Base-by-base conservation (phyloP, 2,797 vertebrate species). In the Coregonus suidteri region DNA sequence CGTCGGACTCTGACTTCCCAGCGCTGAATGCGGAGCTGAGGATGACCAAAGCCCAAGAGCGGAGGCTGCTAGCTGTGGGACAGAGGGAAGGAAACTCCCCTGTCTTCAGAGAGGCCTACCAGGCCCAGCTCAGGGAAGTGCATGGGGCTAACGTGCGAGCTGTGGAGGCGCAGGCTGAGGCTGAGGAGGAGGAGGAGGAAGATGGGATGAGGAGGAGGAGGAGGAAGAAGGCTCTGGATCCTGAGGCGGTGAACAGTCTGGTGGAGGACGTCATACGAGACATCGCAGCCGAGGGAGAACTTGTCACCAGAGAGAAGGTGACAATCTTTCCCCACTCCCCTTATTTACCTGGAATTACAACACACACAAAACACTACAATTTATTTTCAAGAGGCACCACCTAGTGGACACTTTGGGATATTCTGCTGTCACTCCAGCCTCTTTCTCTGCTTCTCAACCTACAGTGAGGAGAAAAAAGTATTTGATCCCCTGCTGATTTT, bases 271-370 rank as follows among this genome's bases (percentile, higher is more conserved):
- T 91, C 66, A 94, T 91, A 54, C 89, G 92, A 71, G 88, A 92
- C 4, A 85, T 95, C 0, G 87, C 94, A 4, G 41, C 86, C 1
- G 90, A 93, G n/a, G 93, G 94, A 85, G 93, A 95, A 37, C 84
- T 91, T 51, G 94, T 95, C 77, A 95, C 93, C 13, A 54, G 77
- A 25, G 91, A 94, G 3, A 92, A 88, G 93, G 95, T 95, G 25
- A 79, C 59, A 25, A 62, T 47, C 41, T 47, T 47, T 47, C 41
- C 9, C 11, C 11, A 2, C 41, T 47, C 41, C 9, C 9, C 41
- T 13, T 13, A 47, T 47, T 47, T 47, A 47, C 41, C 41, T 47
- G 41, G 3, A 47, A 47, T 47, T 47, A 47, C 11, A 11, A 47
- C 11, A 47, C 9, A 3, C 41, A 47, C 34, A 35, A 47, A 47